Conservation (phyloP, 2,113 vertebrate genomes). For the Myotis davidii region DNA sequence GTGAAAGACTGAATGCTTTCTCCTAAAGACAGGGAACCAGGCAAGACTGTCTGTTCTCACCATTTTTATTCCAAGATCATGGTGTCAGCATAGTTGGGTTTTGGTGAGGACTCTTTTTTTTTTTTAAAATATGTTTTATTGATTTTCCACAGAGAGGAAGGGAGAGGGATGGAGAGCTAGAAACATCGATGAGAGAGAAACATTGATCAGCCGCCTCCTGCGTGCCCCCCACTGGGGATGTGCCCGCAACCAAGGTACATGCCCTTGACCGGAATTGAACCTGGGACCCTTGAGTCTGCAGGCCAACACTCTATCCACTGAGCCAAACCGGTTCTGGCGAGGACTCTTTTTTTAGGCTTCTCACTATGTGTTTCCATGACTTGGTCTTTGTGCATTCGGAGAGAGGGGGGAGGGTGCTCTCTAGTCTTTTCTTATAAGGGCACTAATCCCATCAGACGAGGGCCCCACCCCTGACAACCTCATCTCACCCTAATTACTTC, state of each 20-base stretch:
- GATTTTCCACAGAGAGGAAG: too few species aligned
- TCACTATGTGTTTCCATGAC: neutral
- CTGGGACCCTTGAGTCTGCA: too few species aligned
- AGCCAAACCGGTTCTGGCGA: neutral
- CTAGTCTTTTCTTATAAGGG: neutral
- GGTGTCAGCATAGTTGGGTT: neutral
- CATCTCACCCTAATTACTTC: neutral
- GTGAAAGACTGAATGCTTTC: neutral
- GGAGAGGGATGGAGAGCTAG: too few species aligned
- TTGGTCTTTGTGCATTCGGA: neutral
- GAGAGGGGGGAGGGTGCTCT: neutral
- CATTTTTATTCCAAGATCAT: neutral
- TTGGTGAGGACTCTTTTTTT: neutral
- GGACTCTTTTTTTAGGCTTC: neutral
- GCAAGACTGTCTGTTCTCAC: neutral
- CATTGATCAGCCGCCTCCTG: too few species aligned
- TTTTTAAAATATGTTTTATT: too few species aligned
- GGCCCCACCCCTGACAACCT: neutral
- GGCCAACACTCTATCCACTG: too few species aligned
- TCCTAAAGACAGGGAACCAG: neutral
- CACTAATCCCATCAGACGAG: neutral
- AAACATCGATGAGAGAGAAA: too few species aligned
- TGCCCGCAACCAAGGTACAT: too few species aligned
- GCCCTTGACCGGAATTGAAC: too few species aligned
- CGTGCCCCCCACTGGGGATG: too few species aligned